Evolutionary conservation across 1,140 invertebrate genomes (phyloP).

Genomic region (Hycleus phaleratus): DNA sequence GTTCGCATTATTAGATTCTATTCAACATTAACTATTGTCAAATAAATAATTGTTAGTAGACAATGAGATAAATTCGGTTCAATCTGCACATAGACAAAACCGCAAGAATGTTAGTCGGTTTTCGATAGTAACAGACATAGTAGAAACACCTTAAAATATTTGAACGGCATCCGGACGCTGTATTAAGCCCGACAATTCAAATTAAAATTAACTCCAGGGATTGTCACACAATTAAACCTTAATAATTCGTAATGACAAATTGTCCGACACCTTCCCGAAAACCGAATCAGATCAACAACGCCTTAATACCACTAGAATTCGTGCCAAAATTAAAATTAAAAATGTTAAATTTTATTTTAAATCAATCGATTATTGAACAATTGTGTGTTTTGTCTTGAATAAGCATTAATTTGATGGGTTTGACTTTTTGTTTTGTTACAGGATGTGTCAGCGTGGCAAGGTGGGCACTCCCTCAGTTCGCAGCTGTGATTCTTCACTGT

Average conservation of each 20-base stretch:
- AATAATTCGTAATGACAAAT: neutral
- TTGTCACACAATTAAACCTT: neutral
- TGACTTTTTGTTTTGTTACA: conserved; percentile 26
- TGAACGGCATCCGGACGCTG: conserved; percentile 1
- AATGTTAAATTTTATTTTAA: too few relatives aligned
- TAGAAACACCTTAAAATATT: conserved; percentile 9
- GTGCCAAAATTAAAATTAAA: too few relatives aligned
- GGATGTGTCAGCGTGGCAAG: conserved; percentile 34
- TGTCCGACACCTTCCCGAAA: neutral
- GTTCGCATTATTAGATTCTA: neutral
- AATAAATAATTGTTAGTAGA: conserved; percentile 1
- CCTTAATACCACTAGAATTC: too few relatives aligned
- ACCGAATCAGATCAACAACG: too few relatives aligned
- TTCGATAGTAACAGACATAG: neutral
- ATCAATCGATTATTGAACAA: too few relatives aligned
- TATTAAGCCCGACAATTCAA: conserved; percentile 3
- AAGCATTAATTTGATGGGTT: too few relatives aligned
- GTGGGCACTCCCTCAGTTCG: conserved; percentile 32
- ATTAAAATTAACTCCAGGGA: conserved; percentile 7
- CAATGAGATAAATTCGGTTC: conserved; percentile 1
- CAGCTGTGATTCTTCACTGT: conserved; percentile 33
- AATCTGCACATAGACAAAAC: conserved; percentile 10
- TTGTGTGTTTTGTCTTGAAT: too few relatives aligned
- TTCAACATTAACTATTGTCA: neutral
- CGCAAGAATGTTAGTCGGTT: conserved; percentile 10